Evolutionary conservation across 37 sponge, comb jelly and placozoan genomes (phyloP), one percentile per base, ranked within the genome.

Genomic region (Aphrocallistes beatrix): DNA sequence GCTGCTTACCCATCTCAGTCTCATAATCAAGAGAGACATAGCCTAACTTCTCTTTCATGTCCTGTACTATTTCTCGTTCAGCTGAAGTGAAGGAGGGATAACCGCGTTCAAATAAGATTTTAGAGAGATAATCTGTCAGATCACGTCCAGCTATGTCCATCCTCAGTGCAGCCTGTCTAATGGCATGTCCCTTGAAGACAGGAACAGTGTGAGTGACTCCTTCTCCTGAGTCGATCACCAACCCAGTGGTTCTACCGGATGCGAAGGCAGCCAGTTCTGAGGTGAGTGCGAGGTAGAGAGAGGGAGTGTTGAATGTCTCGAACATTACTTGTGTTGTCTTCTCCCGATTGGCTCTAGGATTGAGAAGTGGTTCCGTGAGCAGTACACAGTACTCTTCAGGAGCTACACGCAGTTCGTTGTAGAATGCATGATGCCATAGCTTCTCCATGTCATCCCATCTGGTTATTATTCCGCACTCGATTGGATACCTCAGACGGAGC

Each of bases 271-370:
- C 84, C 23, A 89, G 84, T 16, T 84, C 81, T 25, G 87, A 36
- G 81, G 83, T 37, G 86, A 36, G 38, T 28, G 84, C 39, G 36
- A 89, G 42, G 60, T 89, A 88, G 84, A 89, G 38, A 39, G 84
- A 38, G 1, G 90, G 87, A 28, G 75, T 39, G 87, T 89, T 82
- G 87, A 89, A 89, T 23, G 87, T 88, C 82, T 89, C 90, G 48
- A 89, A 89, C 90, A 89, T 89, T 25, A 89, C 88, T 39, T 89
- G 87, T 32, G 90, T 89, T 81, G 49, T 89, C 81, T 89, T 89
- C 81, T 89, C 90, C 1, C 90, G 47, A 87, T 89, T 87, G 30
- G 90, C 82, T 40, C 81, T 89, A 25, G 89, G 83, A 39, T 87
- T 39, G 38, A 82, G 36, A 23, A 49, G 81, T 23, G 42, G 38